phyloP scores from a whole-genome alignment of 1,140 invertebrate species.

The Colletes gigas region DNA sequence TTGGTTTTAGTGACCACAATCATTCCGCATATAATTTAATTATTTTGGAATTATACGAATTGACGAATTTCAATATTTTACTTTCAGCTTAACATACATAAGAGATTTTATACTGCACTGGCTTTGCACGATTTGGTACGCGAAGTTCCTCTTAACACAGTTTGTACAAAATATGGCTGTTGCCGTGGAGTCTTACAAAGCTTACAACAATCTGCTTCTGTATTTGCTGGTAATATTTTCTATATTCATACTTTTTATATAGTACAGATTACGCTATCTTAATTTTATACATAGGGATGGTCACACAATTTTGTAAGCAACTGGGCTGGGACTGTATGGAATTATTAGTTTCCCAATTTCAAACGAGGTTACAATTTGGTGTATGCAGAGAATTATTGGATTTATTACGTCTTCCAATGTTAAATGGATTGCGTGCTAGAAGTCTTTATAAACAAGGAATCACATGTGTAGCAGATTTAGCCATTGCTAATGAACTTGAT shows the following conservation, averaged over 20 bases:
- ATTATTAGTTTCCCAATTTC: constrained; percentile 94
- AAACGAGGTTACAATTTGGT: constrained; percentile 96
- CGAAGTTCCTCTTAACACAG: constrained; percentile 90
- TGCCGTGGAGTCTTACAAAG: constrained; percentile 94
- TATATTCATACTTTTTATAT: neutral
- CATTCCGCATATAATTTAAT: neutral
- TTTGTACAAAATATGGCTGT: constrained; percentile 92
- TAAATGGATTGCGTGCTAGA: constrained; percentile 93
- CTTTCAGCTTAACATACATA: constrained; percentile 79
- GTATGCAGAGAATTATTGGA: constrained; percentile 96
- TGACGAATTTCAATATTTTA: constrained; percentile 8
- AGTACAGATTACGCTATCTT: neutral
- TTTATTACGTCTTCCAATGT: constrained; percentile 90
- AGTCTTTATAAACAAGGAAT: constrained; percentile 93
- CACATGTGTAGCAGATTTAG: constrained; percentile 89
- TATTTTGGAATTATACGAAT: neutral
- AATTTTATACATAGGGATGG: constrained; percentile 86
- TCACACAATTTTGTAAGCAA: constrained; percentile 94
- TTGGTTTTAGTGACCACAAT: no score
- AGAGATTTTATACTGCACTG: constrained; percentile 94
- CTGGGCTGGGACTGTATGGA: constrained; percentile 97
- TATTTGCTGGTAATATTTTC: constrained; percentile 91
- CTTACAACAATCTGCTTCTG: constrained; percentile 96
- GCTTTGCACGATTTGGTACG: constrained; percentile 96
- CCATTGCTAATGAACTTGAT: constrained; percentile 85